These are phyloP conservation scores for Ammodytes marinus DNA, from an alignment of 2,113 vertebrate genomes.

Conservation along the genomic window DNA sequence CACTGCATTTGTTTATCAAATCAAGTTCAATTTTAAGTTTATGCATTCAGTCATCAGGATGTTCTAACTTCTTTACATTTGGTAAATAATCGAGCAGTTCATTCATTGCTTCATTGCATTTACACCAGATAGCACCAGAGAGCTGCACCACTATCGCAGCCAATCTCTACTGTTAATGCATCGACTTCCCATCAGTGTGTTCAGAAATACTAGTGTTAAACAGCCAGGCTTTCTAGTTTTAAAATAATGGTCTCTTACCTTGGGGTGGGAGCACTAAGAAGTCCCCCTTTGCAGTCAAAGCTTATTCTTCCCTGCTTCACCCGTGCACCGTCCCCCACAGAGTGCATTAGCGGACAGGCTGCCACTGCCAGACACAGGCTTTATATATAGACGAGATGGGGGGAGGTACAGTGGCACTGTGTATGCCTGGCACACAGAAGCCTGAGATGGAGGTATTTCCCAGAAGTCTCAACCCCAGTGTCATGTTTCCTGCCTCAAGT, in stretches of 20 bases:
- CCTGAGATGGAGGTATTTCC: constrained; percentile 32
- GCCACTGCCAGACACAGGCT: constrained; percentile 53
- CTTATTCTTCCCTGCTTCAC: constrained; percentile 21
- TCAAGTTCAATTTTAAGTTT: neutral
- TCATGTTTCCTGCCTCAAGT: constrained; percentile 34
- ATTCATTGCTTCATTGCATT: too few species aligned
- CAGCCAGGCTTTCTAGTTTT: neutral
- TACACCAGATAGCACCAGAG: constrained; percentile 45
- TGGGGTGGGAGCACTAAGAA: neutral
- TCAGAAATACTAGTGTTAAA: neutral
- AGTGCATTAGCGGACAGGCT: constrained; percentile 32
- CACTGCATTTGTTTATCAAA: neutral
- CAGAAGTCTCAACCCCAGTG: constrained; percentile 9
- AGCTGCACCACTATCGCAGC: neutral
- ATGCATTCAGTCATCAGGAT: neutral
- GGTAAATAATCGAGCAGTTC: too few species aligned
- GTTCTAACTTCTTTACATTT: neutral
- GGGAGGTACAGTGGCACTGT: constrained; percentile 46
- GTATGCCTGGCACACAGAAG: constrained; percentile 37
- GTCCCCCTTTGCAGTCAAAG: neutral
- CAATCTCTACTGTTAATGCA: neutral
- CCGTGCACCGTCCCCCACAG: constrained; percentile 16
- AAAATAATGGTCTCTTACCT: constrained; percentile 43
- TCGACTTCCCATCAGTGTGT: neutral
- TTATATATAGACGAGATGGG: constrained; percentile 72